phyloP scores from a whole-genome alignment of 53 echinoderm and acorn worm species.

The Holothuria scabra region DNA sequence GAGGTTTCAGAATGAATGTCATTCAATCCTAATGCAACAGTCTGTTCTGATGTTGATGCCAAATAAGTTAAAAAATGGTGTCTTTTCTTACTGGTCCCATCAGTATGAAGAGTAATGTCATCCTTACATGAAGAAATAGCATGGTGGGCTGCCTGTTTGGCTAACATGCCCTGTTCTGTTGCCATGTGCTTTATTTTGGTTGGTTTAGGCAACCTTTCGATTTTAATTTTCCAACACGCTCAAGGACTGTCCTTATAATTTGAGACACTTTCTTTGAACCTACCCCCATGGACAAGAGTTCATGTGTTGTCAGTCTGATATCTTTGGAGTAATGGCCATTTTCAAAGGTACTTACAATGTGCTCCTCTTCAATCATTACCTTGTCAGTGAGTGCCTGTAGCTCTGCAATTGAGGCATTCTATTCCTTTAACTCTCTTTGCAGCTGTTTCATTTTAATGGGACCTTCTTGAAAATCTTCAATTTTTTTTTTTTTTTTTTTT shows the following conservation, averaged over 20 bases:
- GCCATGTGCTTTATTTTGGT: slow-evolving; percentile 44
- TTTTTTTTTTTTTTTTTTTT: no score
- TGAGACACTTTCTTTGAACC: slow-evolving; percentile 42
- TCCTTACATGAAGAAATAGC: slow-evolving; percentile 35
- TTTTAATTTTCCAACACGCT: slow-evolving; percentile 6
- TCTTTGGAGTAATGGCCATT: slow-evolving; percentile 56
- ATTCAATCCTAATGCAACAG: slow-evolving; percentile 45
- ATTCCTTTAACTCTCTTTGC: no score
- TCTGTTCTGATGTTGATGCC: slow-evolving; percentile 41
- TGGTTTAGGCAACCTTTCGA: slow-evolving; percentile 18
- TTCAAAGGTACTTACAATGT: slow-evolving; percentile 45
- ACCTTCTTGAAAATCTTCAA: no score
- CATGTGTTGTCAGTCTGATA: slow-evolving; percentile 50
- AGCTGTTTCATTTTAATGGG: no score
- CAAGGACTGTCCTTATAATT: slow-evolving; percentile 34
- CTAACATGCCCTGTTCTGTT: slow-evolving; percentile 41
- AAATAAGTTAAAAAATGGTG: slow-evolving; percentile 48
- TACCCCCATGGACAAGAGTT: slow-evolving; percentile 51
- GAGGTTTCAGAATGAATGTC: slow-evolving; percentile 58
- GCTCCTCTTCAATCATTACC: slow-evolving; percentile 4
- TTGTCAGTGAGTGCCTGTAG: slow-evolving; percentile 29
- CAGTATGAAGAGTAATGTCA: slow-evolving; percentile 43
- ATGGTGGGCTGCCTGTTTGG: slow-evolving; percentile 7
- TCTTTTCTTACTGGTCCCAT: slow-evolving; percentile 40
- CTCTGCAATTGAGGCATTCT: slow-evolving; percentile 48